phyloP scores from a whole-genome alignment of 2,888 invertebrate species.

The Synanthedon tipuliformis region DNA sequence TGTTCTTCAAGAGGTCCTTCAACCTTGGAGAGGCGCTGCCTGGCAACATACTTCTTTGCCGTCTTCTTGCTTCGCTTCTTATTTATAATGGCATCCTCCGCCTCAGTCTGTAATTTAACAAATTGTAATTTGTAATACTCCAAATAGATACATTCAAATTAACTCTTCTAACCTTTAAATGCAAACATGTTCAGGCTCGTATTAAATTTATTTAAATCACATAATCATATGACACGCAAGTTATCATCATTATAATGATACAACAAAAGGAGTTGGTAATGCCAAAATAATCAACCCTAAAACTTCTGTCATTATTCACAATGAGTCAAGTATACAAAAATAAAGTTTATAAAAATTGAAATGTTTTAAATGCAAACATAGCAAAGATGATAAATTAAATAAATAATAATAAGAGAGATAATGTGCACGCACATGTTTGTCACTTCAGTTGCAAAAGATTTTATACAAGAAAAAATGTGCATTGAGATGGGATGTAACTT shows the following conservation, averaged over 20 bases:
- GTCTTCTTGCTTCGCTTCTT: conserved; percentile 95
- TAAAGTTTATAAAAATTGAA: too few species aligned
- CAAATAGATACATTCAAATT: not conserved
- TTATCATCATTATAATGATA: conserved; percentile 34
- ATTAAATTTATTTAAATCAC: conserved; percentile 3
- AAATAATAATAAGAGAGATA: too few species aligned
- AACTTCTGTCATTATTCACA: too few species aligned
- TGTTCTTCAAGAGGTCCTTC: conserved; percentile 95
- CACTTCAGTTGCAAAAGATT: too few species aligned
- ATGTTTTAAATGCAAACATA: too few species aligned
- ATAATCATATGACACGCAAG: conserved; percentile 74
- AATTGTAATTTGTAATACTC: conserved; percentile 7
- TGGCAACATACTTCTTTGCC: conserved; percentile 90
- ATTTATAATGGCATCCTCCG: conserved; percentile 93
- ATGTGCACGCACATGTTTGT: too few species aligned
- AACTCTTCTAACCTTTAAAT: not conserved
- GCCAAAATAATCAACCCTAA: too few species aligned
- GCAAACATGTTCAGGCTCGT: conserved; percentile 9
- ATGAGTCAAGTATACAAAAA: too few species aligned
- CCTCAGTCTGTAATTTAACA: conserved; percentile 77
- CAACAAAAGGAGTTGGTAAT: too few species aligned
- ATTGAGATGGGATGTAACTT: too few species aligned
- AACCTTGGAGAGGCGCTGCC: conserved; percentile 94
- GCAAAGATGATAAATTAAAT: too few species aligned
- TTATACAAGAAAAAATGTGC: not conserved